These are phyloP conservation scores for Thalassophryne amazonica DNA, from an alignment of 2,797 vertebrate genomes.

Conservation along the genomic window DNA sequence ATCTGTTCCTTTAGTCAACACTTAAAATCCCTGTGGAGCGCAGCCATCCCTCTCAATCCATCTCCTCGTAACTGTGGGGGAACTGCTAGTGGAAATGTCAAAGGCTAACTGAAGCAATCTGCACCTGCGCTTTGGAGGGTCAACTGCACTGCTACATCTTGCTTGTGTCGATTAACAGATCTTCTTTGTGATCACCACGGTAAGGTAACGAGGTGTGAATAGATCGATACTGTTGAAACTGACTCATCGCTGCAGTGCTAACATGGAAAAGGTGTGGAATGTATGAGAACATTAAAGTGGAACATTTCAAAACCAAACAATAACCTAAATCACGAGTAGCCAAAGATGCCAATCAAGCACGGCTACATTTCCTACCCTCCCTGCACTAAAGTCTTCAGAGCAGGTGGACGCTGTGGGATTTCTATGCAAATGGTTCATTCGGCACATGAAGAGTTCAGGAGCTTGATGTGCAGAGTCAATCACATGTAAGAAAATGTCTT, in stretches of 20 bases:
- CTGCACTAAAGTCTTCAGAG: neutral
- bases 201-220: constrained; percentile 22
- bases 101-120: constrained; percentile 56
- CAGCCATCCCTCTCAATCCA: constrained; percentile 46
- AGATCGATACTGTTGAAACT: constrained; percentile 37
- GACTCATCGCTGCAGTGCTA: neutral
- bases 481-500: constrained; percentile 25
- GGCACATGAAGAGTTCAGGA: constrained; percentile 26
- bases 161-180: constrained; percentile 36
- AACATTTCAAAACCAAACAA: constrained; percentile 6
- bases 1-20: constrained; percentile 65
- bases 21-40: constrained; percentile 42
- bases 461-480: constrained; percentile 43
- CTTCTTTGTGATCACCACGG: constrained; percentile 33
- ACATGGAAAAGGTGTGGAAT: neutral
- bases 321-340: constrained; percentile 43
- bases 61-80: constrained; percentile 29
- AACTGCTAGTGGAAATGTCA: constrained; percentile 42
- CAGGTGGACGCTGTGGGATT: constrained; percentile 10
- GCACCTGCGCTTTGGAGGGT: constrained; percentile 26
- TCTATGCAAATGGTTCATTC: constrained; percentile 22
- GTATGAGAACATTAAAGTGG: constrained; percentile 10
- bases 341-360: constrained; percentile 27
- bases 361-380: constrained; percentile 33
- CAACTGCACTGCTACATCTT: constrained; percentile 8